phyloP scores from a whole-genome alignment of 37 sponge, comb jelly and placozoan species.

The Spongilla lacustris region DNA sequence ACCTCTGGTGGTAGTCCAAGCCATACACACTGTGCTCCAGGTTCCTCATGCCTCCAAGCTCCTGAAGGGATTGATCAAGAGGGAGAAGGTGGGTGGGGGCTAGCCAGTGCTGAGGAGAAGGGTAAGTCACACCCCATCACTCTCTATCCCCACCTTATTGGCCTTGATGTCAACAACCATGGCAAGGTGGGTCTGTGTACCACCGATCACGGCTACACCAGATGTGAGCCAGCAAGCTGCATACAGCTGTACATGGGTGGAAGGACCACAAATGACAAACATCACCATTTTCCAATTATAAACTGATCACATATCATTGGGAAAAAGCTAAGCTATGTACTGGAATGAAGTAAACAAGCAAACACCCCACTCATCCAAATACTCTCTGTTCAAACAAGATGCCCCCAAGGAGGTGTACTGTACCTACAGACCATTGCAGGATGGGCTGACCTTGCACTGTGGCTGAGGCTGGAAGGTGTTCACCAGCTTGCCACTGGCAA shows the following conservation, averaged over 20 bases:
- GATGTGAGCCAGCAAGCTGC: slow-evolving; percentile 25
- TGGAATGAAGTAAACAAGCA: too few species aligned
- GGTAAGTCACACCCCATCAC: background rate
- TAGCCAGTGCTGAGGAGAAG: background rate
- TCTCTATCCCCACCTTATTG: background rate
- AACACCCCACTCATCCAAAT: too few species aligned
- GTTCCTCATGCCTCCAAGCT: slow-evolving; percentile 13
- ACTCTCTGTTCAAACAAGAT: too few species aligned
- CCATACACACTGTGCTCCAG: slow-evolving; percentile 37
- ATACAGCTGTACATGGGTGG: slow-evolving; percentile 46
- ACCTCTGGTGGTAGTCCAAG: background rate
- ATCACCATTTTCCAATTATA: too few species aligned
- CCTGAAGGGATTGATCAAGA: too few species aligned
- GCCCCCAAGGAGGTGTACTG: background rate
- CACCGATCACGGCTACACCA: slow-evolving; percentile 8
- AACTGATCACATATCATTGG: too few species aligned
- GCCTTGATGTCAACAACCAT: background rate
- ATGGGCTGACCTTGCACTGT: slow-evolving; percentile 12
- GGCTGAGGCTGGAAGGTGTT: background rate
- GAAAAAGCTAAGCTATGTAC: too few species aligned
- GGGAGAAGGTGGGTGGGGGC: background rate
- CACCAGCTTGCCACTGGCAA: slow-evolving; percentile 27
- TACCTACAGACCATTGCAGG: background rate
- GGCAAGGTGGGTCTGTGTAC: slow-evolving; percentile 1
- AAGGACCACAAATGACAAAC: too few species aligned